Percentiles rank a stretch among this genome's conserved stretches.
Evolutionary conservation across 64 coral and sea anemone species (phyloP).

Genomic region (Hydrozoanthus tunicans): DNA sequence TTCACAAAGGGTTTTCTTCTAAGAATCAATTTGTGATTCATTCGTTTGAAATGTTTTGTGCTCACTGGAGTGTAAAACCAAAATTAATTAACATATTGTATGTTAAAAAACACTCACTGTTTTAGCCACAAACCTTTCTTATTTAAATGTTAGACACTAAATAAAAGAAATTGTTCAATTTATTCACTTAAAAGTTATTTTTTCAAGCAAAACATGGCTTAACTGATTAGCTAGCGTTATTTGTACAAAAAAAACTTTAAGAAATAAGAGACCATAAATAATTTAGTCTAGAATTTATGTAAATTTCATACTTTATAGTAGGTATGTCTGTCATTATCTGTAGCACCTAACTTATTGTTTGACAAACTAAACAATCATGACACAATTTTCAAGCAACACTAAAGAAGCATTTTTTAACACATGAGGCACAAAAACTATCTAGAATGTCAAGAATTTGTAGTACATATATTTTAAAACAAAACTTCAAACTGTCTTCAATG

Average conservation of each 20-base stretch:
- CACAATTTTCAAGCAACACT: not conserved
- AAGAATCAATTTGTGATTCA: not conserved
- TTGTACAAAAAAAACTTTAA: not conserved
- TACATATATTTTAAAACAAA: too few relatives aligned
- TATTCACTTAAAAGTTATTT: too few relatives aligned
- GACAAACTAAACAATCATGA: not conserved
- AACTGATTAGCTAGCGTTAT: too few relatives aligned
- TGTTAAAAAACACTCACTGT: not conserved
- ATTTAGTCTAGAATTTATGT: conserved; percentile 32
- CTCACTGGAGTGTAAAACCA: conserved; percentile 37
- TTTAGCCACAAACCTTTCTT: not conserved
- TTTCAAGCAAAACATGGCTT: too few relatives aligned
- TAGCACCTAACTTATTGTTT: not conserved
- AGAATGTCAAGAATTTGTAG: not conserved
- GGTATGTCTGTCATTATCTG: not conserved
- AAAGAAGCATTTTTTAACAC: not conserved
- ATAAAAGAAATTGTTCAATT: too few relatives aligned
- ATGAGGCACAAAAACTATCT: not conserved
- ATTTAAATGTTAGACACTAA: not conserved
- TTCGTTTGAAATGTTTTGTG: not conserved
- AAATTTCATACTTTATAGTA: conserved; percentile 21
- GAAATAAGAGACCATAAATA: conserved; percentile 12
- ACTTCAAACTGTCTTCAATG: too few relatives aligned
- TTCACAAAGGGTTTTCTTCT: not conserved
- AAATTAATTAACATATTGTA: not conserved